Percentiles rank a stretch among this genome's conserved stretches.
These are phyloP conservation scores for Sinocyclocheilus anshuiensis DNA, from an alignment of 2,113 vertebrate species.

Conservation along the genomic window DNA sequence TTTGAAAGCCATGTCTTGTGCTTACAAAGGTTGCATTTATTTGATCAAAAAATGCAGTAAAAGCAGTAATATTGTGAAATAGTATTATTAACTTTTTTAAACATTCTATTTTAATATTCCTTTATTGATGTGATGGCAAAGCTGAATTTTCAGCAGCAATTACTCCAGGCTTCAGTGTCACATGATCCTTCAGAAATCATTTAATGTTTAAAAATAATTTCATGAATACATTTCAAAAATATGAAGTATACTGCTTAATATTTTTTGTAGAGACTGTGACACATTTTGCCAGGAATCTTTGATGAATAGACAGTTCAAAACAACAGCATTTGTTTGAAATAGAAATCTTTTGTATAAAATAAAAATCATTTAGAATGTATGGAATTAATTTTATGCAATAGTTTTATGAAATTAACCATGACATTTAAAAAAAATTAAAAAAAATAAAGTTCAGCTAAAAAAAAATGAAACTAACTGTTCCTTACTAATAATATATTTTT, in stretches of 20 bases:
- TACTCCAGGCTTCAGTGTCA: not conserved
- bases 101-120: too few species aligned
- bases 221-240: too few species aligned
- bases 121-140: not conserved
- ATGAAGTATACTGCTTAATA: too few species aligned
- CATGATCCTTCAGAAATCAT: not conserved
- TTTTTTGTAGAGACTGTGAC: too few species aligned
- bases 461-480: not conserved
- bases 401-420: not conserved
- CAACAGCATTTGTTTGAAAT: not conserved
- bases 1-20: not conserved
- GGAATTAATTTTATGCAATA: not conserved
- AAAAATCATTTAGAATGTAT: not conserved
- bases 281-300: too few species aligned
- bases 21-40: not conserved
- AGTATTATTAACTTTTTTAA: not conserved
- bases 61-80: not conserved
- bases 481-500: not conserved
- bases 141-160: not conserved
- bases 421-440: too few species aligned
- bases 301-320: too few species aligned
- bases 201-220: not conserved
- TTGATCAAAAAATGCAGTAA: not conserved
- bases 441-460: not conserved
- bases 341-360: not conserved